Evolutionary conservation across 1,140 invertebrate species (phyloP).

Genomic region (Drosophila guanche): DNA sequence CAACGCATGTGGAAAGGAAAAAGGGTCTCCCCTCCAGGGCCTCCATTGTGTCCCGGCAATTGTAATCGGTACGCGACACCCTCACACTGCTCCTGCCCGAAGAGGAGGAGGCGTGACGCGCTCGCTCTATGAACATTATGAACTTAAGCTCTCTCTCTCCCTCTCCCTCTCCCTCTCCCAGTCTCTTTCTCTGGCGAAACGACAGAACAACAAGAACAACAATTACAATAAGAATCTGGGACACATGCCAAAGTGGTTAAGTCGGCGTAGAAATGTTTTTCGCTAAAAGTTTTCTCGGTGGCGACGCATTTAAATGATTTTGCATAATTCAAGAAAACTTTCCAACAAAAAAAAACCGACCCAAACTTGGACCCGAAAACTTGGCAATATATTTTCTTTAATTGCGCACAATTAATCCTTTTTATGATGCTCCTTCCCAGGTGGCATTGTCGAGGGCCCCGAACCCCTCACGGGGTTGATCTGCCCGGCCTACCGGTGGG

Average conservation of each 20-base stretch:
- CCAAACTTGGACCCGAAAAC: slow-evolving; percentile 31
- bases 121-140: slow-evolving; percentile 61
- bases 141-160: slow-evolving; percentile 61
- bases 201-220: slow-evolving; percentile 42
- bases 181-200: background rate
- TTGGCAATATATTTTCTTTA: slow-evolving; percentile 74
- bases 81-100: slow-evolving; percentile 1
- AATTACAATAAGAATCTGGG: slow-evolving; percentile 71
- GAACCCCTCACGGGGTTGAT: slow-evolving; percentile 21
- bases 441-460: slow-evolving; percentile 15
- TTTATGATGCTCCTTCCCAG: slow-evolving; percentile 60
- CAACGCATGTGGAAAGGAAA: slow-evolving; percentile 67
- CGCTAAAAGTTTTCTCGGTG: slow-evolving; percentile 51
- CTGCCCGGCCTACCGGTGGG: background rate
- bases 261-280: slow-evolving; percentile 51
- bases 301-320: slow-evolving; percentile 79
- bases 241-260: slow-evolving; percentile 76
- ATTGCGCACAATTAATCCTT: slow-evolving; percentile 80
- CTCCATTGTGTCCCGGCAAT: slow-evolving; percentile 56
- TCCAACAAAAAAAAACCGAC: slow-evolving; percentile 24
- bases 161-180: no score
- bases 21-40: background rate
- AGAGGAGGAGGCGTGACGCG: background rate
- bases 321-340: slow-evolving; percentile 75
- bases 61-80: slow-evolving; percentile 34